Percentiles rank a stretch among this genome's conserved stretches.
Conservation (phyloP, 1,140 invertebrate genomes). For the Drosophila takahashii region DNA sequence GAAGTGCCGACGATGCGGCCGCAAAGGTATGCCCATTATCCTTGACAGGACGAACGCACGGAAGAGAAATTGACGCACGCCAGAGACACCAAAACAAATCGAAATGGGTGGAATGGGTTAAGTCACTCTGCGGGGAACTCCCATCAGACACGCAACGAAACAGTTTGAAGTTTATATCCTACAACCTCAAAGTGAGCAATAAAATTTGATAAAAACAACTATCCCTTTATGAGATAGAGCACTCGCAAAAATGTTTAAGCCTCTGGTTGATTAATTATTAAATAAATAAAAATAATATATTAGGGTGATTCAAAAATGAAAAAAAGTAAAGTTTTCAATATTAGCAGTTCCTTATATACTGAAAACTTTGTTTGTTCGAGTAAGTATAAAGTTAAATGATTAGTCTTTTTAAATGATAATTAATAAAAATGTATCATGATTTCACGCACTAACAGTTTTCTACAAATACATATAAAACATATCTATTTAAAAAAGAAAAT, state of each 20-base stretch:
- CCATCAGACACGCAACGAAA: slow-evolving; percentile 17
- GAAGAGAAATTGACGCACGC: slow-evolving; percentile 22
- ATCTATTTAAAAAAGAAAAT: too few relatives aligned
- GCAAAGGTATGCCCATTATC: slow-evolving; percentile 56
- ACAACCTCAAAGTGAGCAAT: slow-evolving; percentile 20
- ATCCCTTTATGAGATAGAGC: slow-evolving; percentile 6
- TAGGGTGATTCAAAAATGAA: too few relatives aligned
- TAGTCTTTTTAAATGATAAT: not conserved
- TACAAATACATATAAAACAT: too few relatives aligned
- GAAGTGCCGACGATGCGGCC: slow-evolving; percentile 43
- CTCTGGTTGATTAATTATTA: too few relatives aligned
- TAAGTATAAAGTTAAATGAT: not conserved
- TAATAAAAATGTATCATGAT: not conserved
- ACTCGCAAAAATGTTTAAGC: not conserved
- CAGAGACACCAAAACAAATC: slow-evolving; percentile 34
- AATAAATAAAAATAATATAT: too few relatives aligned
- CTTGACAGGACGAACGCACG: slow-evolving; percentile 32
- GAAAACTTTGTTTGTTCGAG: too few relatives aligned
- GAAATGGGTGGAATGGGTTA: slow-evolving; percentile 27
- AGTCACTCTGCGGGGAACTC: slow-evolving; percentile 23
- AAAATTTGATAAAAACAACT: slow-evolving; percentile 15
- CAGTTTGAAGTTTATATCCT: slow-evolving; percentile 30
- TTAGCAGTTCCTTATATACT: too few relatives aligned
- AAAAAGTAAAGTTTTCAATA: too few relatives aligned
- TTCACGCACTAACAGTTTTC: not conserved